Conservation (phyloP, 2,888 invertebrate species). For the Hermaeophaga mercurialis region DNA sequence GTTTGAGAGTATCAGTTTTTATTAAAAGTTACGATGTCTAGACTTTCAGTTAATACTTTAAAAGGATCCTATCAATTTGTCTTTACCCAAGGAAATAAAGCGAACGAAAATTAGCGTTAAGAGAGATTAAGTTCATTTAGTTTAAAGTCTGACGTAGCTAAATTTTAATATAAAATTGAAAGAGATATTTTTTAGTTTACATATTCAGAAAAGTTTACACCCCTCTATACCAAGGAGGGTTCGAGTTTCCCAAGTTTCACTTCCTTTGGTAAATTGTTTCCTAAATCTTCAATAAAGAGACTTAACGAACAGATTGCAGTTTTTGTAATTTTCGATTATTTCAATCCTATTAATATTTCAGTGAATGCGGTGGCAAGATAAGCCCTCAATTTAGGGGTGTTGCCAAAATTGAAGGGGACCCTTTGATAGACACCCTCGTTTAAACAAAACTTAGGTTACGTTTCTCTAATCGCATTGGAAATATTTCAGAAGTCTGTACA, state of each 20-base stretch:
- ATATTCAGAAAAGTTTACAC: no score
- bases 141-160: no score
- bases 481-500: no score
- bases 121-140: no score
- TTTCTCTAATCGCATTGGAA: no score
- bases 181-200: no score
- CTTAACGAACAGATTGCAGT: conserved; percentile 20
- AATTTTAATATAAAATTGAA: no score
- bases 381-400: conserved; percentile 9
- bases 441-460: no score
- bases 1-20: conserved; percentile 7
- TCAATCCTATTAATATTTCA: conserved; percentile 21
- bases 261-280: conserved; percentile 12
- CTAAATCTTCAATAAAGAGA: conserved; percentile 9
- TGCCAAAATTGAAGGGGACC: conserved; percentile 6
- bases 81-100: no score
- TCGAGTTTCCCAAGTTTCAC: no score
- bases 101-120: no score
- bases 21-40: conserved; percentile 5
- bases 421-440: not conserved
- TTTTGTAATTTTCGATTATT: conserved; percentile 19
- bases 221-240: no score
- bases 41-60: not conserved
- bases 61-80: not conserved
- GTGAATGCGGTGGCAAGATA: conserved; percentile 17